These are phyloP conservation scores for Caenorhabditis macrosperma DNA, from an alignment of 2,888 invertebrate genomes.

Conservation along the genomic window DNA sequence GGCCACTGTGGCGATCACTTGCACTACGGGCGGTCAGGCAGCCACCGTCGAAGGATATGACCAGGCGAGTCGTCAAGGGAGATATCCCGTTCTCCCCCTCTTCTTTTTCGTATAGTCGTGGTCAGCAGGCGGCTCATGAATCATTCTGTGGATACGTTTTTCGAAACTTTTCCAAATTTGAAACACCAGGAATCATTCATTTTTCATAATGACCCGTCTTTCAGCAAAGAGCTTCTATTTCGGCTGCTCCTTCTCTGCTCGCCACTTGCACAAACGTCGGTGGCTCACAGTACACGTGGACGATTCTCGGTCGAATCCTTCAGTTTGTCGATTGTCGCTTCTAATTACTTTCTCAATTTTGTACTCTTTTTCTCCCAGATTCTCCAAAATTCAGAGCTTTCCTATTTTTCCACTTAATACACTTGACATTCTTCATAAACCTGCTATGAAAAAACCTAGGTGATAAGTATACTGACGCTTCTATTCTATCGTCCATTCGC, in stretches of 20 bases:
- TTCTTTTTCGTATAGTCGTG: slow-evolving; percentile 7
- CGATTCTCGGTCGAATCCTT: slow-evolving; percentile 78
- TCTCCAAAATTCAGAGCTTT: slow-evolving; percentile 13
- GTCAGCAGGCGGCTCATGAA: not conserved
- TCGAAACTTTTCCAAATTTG: not conserved
- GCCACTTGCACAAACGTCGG: slow-evolving; percentile 80
- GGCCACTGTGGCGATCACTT: slow-evolving; percentile 79
- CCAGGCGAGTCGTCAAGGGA: slow-evolving; percentile 66
- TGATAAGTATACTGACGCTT: not conserved
- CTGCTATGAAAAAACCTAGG: slow-evolving; percentile 6
- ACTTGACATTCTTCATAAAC: slow-evolving; percentile 38
- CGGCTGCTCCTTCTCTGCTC: slow-evolving; percentile 77
- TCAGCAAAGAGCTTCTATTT: slow-evolving; percentile 79
- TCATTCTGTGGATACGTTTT: slow-evolving; percentile 7
- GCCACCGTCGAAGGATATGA: slow-evolving; percentile 80
- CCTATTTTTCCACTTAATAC: not conserved
- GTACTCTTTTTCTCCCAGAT: not conserved
- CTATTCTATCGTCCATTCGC: not conserved
- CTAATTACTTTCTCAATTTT: slow-evolving; percentile 52
- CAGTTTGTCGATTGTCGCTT: slow-evolving; percentile 80
- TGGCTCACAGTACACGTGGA: slow-evolving; percentile 80
- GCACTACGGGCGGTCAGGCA: slow-evolving; percentile 79
- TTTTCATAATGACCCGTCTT: slow-evolving; percentile 45
- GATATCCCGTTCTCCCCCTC: no score
- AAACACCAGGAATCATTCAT: not conserved